Conservation (phyloP, 2,888 invertebrate genomes). For the Clistopyga incitator region DNA sequence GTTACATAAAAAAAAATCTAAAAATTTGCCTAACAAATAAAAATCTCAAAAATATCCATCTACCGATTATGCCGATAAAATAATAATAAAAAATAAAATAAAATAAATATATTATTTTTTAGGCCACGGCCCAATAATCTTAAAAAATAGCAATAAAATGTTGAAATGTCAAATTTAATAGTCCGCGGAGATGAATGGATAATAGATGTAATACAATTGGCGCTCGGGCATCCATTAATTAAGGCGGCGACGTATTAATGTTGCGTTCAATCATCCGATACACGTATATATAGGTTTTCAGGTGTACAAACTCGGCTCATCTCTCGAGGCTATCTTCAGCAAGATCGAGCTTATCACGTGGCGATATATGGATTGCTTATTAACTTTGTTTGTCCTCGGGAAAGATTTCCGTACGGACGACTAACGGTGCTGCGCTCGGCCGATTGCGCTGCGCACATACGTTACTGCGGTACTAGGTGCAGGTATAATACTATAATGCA, state of each 20-base stretch:
- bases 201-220: conserved; percentile 49
- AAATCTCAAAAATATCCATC: too few species aligned
- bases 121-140: background rate
- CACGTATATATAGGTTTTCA: conserved; percentile 19
- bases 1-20: too few species aligned
- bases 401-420: conserved; percentile 73
- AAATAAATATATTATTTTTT: background rate
- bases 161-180: conserved; percentile 3
- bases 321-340: conserved; percentile 42
- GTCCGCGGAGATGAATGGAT: conserved; percentile 43
- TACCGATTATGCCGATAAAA: too few species aligned
- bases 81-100: background rate
- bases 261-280: conserved; percentile 16
- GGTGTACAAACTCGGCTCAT: conserved; percentile 26
- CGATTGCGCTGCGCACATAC: conserved; percentile 51
- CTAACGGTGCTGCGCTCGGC: conserved; percentile 72
- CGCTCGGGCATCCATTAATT: conserved; percentile 55
- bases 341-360: conserved; percentile 53
- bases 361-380: conserved; percentile 80
- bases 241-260: conserved; percentile 56
- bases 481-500: conserved; percentile 56
- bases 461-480: conserved; percentile 67
- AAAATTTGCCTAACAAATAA: too few species aligned
- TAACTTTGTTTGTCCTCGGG: conserved; percentile 79
- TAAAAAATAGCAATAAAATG: background rate